Evolutionary conservation across 2,113 vertebrate species (phyloP).

Genomic region (Carassius auratus): DNA sequence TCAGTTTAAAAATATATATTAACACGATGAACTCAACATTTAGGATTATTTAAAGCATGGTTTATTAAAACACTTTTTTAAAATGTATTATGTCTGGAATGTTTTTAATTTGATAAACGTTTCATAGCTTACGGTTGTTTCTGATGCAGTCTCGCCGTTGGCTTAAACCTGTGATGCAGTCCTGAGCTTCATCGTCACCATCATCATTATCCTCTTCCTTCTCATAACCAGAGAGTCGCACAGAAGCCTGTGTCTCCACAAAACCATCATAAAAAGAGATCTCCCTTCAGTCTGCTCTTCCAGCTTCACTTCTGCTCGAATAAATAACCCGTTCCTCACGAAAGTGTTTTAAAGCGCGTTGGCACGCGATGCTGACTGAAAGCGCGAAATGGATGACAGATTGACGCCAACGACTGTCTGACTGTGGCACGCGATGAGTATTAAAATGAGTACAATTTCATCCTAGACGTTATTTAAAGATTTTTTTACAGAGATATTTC

Average conservation of each 20-base stretch:
- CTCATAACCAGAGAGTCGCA: background rate
- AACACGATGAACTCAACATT: background rate
- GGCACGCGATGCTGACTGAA: constrained; percentile 75
- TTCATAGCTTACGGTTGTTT: background rate
- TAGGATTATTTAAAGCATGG: background rate
- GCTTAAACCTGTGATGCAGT: background rate
- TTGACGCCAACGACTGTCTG: constrained; percentile 58
- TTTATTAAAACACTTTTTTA: background rate
- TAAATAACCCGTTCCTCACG: background rate
- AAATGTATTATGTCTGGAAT: background rate
- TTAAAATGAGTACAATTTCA: constrained; percentile 45
- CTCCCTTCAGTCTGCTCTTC: background rate
- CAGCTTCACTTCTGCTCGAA: background rate
- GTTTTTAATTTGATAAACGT: background rate
- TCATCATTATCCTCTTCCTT: background rate
- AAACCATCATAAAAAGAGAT: too few species aligned
- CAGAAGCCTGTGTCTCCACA: background rate
- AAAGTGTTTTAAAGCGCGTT: constrained; percentile 28
- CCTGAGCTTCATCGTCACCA: background rate
- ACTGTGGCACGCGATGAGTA: constrained; percentile 64
- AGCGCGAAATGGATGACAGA: constrained; percentile 34
- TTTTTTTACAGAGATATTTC: background rate
- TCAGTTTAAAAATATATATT: background rate
- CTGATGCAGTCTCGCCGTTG: background rate
- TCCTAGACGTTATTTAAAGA: background rate